Conservation (phyloP, 2,888 invertebrate species). For the Watsonalla binaria region DNA sequence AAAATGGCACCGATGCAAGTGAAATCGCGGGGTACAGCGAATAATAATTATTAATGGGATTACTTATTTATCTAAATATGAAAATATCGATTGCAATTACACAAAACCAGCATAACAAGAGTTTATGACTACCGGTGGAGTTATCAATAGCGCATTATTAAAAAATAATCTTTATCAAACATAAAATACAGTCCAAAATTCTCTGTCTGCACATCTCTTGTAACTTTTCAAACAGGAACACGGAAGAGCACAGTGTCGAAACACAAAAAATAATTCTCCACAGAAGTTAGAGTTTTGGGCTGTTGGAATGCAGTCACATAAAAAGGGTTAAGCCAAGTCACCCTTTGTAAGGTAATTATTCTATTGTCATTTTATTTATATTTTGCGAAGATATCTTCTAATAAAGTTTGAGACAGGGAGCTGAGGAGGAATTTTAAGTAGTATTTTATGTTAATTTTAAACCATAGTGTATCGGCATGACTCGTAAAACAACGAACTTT, state of each 20-base stretch:
- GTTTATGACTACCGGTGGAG: conserved; percentile 21
- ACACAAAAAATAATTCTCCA: background rate
- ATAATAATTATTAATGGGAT: background rate
- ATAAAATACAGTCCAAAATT: background rate
- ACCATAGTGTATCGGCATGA: conserved; percentile 50
- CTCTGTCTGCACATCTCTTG: background rate
- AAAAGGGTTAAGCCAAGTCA: conserved; percentile 38
- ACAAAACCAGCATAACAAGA: conserved; percentile 27
- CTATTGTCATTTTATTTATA: conserved; percentile 75
- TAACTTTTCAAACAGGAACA: background rate
- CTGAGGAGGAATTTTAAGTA: conserved; percentile 61
- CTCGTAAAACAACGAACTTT: conserved; percentile 31
- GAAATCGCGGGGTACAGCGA: too few relatives aligned
- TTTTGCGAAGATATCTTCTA: conserved; percentile 64
- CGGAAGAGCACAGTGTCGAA: conserved; percentile 9
- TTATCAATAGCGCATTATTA: background rate
- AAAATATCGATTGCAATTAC: conserved; percentile 25
- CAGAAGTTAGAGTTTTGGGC: background rate
- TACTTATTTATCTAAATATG: conserved; percentile 20
- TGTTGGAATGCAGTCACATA: conserved; percentile 10
- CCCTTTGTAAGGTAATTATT: conserved; percentile 59
- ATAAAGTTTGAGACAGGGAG: conserved; percentile 58
- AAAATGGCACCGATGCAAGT: too few relatives aligned
- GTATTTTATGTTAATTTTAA: conserved; percentile 69
- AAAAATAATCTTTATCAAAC: background rate